Evolutionary conservation across 2,113 vertebrate genomes (phyloP).

Genomic region (Motacilla alba): DNA sequence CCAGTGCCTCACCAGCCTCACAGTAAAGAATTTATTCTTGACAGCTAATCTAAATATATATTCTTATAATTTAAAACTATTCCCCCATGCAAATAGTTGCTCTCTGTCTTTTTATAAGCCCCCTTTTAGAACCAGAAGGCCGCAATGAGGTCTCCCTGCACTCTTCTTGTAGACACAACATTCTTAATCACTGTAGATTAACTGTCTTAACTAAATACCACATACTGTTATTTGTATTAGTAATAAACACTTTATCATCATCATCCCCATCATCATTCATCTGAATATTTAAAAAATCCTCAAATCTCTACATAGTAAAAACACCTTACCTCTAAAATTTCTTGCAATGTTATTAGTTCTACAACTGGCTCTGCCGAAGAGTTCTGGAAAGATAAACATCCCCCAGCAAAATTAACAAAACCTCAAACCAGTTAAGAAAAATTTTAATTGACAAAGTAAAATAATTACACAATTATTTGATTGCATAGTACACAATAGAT

Average conservation of each 20-base stretch:
- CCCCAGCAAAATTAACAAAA: background rate
- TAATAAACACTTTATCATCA: background rate
- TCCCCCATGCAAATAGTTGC: background rate
- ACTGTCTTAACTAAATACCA: background rate
- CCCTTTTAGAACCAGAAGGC: background rate
- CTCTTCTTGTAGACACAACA: background rate
- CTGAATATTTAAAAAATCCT: background rate
- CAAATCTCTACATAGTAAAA: background rate
- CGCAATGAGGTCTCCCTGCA: background rate
- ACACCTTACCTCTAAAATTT: conserved; percentile 74
- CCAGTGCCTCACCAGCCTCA: background rate
- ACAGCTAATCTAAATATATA: background rate
- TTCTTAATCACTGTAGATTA: background rate
- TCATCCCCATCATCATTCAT: background rate
- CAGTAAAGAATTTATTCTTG: background rate
- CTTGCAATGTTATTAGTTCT: conserved; percentile 52
- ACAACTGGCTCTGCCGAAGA: background rate
- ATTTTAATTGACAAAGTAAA: background rate
- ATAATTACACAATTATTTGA: background rate
- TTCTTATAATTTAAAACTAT: background rate
- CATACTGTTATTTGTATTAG: background rate
- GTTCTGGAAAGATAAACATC: conserved; percentile 13
- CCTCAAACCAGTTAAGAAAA: background rate
- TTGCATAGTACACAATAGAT: background rate
- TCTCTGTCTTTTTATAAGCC: background rate